A percentile compares a stretch with the other conserved stretches of the same genome.
These are phyloP conservation scores for Ammodytes marinus DNA, from an alignment of 2,113 vertebrate species.

Conservation along the genomic window DNA sequence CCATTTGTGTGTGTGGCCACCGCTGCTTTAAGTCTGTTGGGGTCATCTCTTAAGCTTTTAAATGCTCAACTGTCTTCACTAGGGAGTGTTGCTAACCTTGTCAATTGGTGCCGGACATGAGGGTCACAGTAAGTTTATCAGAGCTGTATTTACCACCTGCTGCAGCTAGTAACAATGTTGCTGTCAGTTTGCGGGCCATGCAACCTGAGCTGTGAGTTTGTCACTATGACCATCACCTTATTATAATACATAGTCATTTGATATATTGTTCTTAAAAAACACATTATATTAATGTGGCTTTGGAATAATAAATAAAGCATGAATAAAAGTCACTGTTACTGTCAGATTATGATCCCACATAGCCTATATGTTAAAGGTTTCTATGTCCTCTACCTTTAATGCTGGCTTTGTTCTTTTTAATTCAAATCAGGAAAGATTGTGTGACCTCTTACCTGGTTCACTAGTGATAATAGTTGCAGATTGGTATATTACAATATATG, in stretches of 20 bases:
- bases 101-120: background rate
- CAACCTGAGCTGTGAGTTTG: background rate
- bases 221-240: background rate
- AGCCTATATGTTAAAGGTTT: background rate
- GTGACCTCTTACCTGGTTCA: constrained; percentile 15
- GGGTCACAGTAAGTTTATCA: background rate
- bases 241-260: background rate
- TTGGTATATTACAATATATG: background rate
- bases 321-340: background rate
- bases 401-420: constrained; percentile 3
- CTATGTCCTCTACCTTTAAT: background rate
- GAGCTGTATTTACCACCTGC: background rate
- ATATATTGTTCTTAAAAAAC: background rate
- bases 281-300: background rate
- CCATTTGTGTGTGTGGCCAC: background rate
- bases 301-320: background rate
- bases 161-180: background rate
- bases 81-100: background rate
- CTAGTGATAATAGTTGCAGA: constrained; percentile 4
- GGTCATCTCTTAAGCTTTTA: background rate
- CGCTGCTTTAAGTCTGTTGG: background rate
- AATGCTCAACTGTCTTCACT: background rate
- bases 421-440: constrained; percentile 34
- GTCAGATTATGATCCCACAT: background rate
- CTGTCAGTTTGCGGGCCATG: background rate